Evolutionary conservation across 1,140 invertebrate genomes (phyloP).

Genomic region (Drosophila azteca): DNA sequence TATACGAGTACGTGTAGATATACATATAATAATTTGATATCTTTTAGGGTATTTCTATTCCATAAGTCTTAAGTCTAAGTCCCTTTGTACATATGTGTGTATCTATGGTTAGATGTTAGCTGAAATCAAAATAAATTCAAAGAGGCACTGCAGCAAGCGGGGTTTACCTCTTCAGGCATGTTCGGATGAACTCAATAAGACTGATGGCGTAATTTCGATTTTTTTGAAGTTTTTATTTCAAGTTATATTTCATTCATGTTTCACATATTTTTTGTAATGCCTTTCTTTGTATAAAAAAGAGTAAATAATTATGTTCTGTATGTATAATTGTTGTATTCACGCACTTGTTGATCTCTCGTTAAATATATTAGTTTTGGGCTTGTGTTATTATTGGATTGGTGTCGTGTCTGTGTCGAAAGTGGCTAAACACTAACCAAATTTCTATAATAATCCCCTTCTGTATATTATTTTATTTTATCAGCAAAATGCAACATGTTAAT

Average conservation of each 20-base stretch:
- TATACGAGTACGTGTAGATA: conserved; percentile 38
- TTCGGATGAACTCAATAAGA: too few relatives aligned
- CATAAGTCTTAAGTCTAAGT: conserved; percentile 43
- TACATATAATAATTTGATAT: conserved; percentile 51
- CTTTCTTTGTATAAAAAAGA: conserved; percentile 82
- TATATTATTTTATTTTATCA: conserved; percentile 44
- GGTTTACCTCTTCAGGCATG: not conserved
- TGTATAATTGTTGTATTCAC: conserved; percentile 71
- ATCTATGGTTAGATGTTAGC: conserved; percentile 56
- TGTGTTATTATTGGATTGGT: conserved; percentile 25
- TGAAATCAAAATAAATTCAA: conserved; percentile 61
- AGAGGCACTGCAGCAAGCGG: conserved; percentile 11
- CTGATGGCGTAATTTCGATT: conserved; percentile 44
- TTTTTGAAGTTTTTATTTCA: conserved; percentile 79
- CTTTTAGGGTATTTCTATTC: conserved; percentile 32
- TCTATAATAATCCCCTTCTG: conserved; percentile 40
- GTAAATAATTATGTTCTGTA: conserved; percentile 79
- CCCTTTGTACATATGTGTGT: conserved; percentile 65
- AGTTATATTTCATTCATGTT: conserved; percentile 83
- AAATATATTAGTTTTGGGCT: conserved; percentile 58
- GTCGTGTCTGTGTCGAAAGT: conserved; percentile 47
- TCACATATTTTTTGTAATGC: conserved; percentile 79
- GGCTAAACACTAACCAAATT: conserved; percentile 70
- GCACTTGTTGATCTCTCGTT: conserved; percentile 67
- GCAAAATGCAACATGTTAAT: conserved; percentile 80